Conservation (phyloP, 2,113 vertebrate genomes). For the Equus przewalskii region DNA sequence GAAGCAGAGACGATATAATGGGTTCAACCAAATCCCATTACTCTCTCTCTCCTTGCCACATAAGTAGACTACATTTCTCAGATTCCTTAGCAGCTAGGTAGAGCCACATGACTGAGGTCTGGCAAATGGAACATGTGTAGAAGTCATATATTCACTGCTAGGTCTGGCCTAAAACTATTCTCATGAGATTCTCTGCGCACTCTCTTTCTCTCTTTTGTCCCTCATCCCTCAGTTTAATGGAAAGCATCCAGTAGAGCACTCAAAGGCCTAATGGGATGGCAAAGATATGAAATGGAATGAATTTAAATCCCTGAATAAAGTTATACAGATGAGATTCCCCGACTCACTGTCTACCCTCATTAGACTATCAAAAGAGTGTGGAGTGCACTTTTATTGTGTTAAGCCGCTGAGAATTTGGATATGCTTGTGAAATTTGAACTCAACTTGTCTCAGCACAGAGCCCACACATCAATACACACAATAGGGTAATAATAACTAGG, state of each 20-base stretch:
- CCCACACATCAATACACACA: not conserved
- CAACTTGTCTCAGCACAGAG: not conserved
- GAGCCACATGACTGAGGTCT: not conserved
- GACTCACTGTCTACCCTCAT: not conserved
- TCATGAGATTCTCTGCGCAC: not conserved
- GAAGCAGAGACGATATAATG: not conserved
- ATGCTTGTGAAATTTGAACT: conserved; percentile 31
- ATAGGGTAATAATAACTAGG: not conserved
- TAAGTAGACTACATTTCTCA: not conserved
- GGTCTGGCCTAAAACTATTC: not conserved
- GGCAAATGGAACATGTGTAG: not conserved
- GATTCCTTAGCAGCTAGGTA: not conserved
- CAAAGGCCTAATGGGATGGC: not conserved
- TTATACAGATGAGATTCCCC: not conserved
- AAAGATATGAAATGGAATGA: not conserved
- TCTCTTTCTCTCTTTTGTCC: not conserved
- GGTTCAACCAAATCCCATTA: not conserved
- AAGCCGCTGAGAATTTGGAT: not conserved
- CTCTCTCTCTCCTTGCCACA: not conserved
- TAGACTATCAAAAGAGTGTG: not conserved
- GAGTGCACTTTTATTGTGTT: not conserved
- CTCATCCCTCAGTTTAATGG: not conserved
- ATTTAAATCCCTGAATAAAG: not conserved
- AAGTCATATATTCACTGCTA: not conserved
- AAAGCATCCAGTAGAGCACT: not conserved